A percentile compares a stretch with the other conserved stretches of the same genome.
Conservation (phyloP, 2,113 vertebrate species). For the Microcebus tavaratra region DNA sequence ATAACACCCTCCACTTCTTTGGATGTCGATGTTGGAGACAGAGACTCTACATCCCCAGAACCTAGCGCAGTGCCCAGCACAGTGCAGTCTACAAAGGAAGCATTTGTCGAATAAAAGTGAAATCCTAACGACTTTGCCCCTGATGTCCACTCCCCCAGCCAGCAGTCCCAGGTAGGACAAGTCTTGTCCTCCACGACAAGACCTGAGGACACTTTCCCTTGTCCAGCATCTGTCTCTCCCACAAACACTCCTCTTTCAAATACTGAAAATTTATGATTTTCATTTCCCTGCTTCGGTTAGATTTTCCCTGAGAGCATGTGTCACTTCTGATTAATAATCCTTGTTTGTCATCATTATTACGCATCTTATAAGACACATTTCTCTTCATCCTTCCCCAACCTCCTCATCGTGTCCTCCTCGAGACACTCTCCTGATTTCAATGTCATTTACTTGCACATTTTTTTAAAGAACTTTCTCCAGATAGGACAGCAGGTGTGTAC, state of each 20-base stretch:
- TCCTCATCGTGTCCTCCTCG: not conserved
- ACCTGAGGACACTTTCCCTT: not conserved
- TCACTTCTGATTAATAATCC: not conserved
- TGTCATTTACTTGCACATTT: not conserved
- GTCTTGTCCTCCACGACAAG: not conserved
- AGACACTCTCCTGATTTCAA: conserved; percentile 12
- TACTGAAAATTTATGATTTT: not conserved
- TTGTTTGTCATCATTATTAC: not conserved
- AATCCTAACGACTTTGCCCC: too few species aligned
- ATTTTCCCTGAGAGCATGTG: not conserved
- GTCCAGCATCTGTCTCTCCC: not conserved
- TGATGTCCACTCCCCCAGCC: too few species aligned
- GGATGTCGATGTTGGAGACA: too few species aligned
- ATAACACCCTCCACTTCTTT: too few species aligned
- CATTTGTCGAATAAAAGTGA: not conserved
- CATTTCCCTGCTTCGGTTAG: not conserved
- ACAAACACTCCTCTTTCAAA: not conserved
- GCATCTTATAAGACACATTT: not conserved
- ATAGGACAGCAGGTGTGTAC: too few species aligned
- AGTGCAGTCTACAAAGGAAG: not conserved
- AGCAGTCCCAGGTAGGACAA: too few species aligned
- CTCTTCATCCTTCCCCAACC: not conserved
- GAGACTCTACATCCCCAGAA: not conserved
- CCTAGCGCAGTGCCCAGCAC: not conserved
- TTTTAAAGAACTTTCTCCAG: not conserved